Percentiles rank a stretch among this genome's conserved stretches.
Evolutionary conservation across 2,797 vertebrate species (phyloP).

Genomic region (Enteromius anoplus): DNA sequence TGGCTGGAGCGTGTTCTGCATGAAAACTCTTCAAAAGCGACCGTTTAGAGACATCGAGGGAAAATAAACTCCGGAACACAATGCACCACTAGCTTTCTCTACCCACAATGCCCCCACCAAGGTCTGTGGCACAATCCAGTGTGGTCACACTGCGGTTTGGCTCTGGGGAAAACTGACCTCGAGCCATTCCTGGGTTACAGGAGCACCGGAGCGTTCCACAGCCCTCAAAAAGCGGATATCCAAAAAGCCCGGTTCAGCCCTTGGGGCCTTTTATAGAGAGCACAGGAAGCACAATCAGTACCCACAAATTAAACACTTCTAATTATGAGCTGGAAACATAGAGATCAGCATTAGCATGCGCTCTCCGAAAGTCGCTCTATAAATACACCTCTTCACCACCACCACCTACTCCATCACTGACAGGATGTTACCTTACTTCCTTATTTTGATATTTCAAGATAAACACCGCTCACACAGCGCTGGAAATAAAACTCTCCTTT

Average conservation of each 20-base stretch:
- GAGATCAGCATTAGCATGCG: conserved; percentile 35
- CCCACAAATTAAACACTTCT: conserved; percentile 66
- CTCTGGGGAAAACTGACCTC: conserved; percentile 69
- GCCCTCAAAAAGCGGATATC: conserved; percentile 74
- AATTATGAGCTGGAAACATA: conserved; percentile 52
- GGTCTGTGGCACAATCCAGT: conserved; percentile 66
- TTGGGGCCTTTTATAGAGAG: conserved; percentile 68
- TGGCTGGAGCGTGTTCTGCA: conserved; percentile 60
- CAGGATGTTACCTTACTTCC: conserved; percentile 39
- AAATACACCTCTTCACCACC: conserved; percentile 49
- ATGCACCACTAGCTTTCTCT: conserved; percentile 70
- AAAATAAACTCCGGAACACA: conserved; percentile 80
- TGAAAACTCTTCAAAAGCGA: conserved; percentile 63
- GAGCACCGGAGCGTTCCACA: conserved; percentile 66
- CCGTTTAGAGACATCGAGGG: conserved; percentile 65
- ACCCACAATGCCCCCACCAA: conserved; percentile 72
- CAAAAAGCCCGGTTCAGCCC: conserved; percentile 64
- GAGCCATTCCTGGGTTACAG: conserved; percentile 73
- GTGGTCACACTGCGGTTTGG: conserved; percentile 69
- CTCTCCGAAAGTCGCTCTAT: conserved; percentile 13
- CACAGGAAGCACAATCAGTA: conserved; percentile 68
- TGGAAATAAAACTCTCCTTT: conserved; percentile 14
- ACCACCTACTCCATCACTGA: conserved; percentile 21
- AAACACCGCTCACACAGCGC: conserved; percentile 32
- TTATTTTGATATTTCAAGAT: conserved; percentile 15